Base-by-base conservation (phyloP, 92 coral and sea anemone species). In the Pocillopora meandrina region DNA sequence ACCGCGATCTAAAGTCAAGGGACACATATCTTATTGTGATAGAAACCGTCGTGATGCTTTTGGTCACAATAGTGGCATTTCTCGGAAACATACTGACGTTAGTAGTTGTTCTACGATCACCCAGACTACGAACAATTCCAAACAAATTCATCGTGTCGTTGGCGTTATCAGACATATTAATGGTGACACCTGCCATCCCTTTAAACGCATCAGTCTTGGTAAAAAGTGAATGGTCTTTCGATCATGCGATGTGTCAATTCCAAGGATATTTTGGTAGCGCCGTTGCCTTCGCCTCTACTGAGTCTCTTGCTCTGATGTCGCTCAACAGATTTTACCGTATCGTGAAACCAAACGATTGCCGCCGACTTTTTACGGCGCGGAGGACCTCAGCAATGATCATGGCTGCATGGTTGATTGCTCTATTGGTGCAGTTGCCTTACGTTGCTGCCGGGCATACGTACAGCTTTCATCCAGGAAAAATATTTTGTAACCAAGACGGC, bases 391-490 rank as follows among this genome's bases (percentile, higher is more conserved):
- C 26, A 0, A 86, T 79, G 58, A 79, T 86, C 49, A 2, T 56
- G 14, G 42, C 69, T 36, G 89, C 81, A 3, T 86, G 89, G 89
- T 11, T 72, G 56, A 68, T 86, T 4, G 89, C 75, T 8, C 52
- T 66, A 5, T 49, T 79, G 6, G 85, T 35, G 1, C 89, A 79
- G 56, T 17, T 79, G 13, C 89, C 85, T 0, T 86, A 86, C 36
- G 85, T 72, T 0, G 85, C 80, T 8, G 18, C 60, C 12, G 84
- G 89, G 3, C 84, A 85, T 56, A 49, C 12, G 9, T 85, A 78
- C 49, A 9, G 79, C 12, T 86, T 86, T 56, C 84, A 86, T 35
- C 74, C 89, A 13, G 89, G 89, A 9, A 86, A 86, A 23, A 36
- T 71, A n/a, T 79, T 9, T 49, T 86, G 85, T 79, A 74, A 73